Conservation (phyloP, 2,113 vertebrate genomes). For the Eulemur macaco region DNA sequence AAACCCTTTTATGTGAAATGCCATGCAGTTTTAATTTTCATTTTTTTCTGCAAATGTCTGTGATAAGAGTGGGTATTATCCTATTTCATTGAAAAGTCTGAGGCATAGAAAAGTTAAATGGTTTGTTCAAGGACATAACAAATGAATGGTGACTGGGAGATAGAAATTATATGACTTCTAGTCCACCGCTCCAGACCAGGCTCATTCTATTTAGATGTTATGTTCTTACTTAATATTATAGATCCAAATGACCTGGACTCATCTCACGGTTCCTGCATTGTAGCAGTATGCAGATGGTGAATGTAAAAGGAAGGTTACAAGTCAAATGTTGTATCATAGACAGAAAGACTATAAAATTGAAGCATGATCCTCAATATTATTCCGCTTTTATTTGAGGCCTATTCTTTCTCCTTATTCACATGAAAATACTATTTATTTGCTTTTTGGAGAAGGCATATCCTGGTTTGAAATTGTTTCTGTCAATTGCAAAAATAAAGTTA, state of each 20-base stretch:
- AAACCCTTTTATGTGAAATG: conserved; percentile 21
- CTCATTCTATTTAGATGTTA: conserved; percentile 57
- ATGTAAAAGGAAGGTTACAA: conserved; percentile 53
- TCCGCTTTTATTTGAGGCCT: conserved; percentile 38
- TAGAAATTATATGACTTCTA: conserved; percentile 63
- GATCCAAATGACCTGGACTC: not conserved
- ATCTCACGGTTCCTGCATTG: not conserved
- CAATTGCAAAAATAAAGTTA: conserved; percentile 71
- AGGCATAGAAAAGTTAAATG: conserved; percentile 55
- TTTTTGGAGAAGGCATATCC: conserved; percentile 35
- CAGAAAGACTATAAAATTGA: conserved; percentile 56
- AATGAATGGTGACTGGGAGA: conserved; percentile 61
- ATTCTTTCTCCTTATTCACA: conserved; percentile 49
- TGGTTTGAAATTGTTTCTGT: conserved; percentile 71
- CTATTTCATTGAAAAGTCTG: conserved; percentile 29
- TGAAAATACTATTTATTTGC: conserved; percentile 67
- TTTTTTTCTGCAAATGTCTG: not conserved
- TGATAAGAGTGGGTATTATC: conserved; percentile 18
- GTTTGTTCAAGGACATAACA: conserved; percentile 66
- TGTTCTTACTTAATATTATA: conserved; percentile 2
- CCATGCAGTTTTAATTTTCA: conserved; percentile 18
- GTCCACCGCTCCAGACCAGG: conserved; percentile 1
- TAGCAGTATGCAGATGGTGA: conserved; percentile 46
- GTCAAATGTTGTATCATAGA: conserved; percentile 45
- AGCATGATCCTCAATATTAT: conserved; percentile 38